Percentiles rank a stretch among this genome's conserved stretches.
phyloP scores from a whole-genome alignment of 2,797 vertebrate genomes.

The Pseudochirops corinnae region DNA sequence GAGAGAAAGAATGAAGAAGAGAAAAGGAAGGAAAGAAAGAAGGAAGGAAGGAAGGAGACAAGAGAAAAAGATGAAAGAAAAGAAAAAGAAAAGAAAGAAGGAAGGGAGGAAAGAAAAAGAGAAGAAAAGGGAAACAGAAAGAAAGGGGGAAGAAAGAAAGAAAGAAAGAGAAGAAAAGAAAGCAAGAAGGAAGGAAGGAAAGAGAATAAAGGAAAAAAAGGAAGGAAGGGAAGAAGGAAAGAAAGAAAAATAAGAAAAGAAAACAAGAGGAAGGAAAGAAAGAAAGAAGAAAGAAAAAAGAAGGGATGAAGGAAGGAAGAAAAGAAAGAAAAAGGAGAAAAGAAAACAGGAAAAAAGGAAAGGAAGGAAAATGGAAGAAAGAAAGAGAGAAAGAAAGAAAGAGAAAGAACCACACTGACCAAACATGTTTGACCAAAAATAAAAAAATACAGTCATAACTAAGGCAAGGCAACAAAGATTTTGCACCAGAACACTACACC shows the following conservation, averaged over 20 bases:
- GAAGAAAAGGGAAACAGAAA: background rate
- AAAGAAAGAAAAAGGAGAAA: background rate
- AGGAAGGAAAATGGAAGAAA: no score
- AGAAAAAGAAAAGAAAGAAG: no score
- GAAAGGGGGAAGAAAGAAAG: background rate
- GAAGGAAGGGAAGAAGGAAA: background rate
- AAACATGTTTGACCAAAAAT: background rate
- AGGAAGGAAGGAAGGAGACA: accelerated
- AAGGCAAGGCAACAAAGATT: background rate
- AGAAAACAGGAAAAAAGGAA: no score
- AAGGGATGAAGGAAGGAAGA: background rate
- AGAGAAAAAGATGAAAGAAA: accelerated
- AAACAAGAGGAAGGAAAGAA: background rate
- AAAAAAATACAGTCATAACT: background rate
- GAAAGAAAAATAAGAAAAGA: no score
- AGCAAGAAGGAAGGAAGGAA: accelerated
- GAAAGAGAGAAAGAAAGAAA: accelerated
- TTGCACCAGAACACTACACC: background rate
- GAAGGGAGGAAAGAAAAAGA: background rate
- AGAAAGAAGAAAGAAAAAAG: background rate
- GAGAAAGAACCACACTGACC: no score
- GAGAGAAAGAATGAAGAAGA: background rate
- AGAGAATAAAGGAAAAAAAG: accelerated
- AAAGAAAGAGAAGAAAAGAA: background rate
- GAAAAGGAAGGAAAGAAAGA: no score